Conservation (phyloP, 2,113 vertebrate genomes). For the Phocoena phocoena region DNA sequence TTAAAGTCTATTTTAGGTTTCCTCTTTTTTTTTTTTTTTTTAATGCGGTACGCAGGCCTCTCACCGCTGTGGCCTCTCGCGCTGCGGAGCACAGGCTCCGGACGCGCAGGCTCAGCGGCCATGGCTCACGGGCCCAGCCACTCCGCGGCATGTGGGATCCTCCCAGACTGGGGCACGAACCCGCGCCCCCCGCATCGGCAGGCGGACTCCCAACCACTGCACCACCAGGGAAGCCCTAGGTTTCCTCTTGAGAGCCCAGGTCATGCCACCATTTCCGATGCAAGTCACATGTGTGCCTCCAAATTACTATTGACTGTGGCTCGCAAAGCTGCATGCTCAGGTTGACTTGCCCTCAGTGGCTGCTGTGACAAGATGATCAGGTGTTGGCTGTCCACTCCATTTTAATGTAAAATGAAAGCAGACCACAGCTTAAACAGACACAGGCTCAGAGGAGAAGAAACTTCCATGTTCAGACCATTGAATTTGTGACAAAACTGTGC, state of each 20-base stretch:
- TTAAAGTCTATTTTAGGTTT: background rate
- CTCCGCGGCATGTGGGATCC: no score
- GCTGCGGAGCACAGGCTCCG: no score
- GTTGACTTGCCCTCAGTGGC: background rate
- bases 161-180: no score
- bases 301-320: background rate
- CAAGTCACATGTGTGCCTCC: background rate
- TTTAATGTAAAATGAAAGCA: background rate
- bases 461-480: background rate
- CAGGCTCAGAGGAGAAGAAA: background rate
- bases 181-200: no score
- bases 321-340: background rate
- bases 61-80: no score
- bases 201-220: no score
- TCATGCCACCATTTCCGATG: background rate
- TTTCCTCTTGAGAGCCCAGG: background rate
- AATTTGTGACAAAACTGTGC: background rate
- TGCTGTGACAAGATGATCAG: background rate
- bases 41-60: no score
- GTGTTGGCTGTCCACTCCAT: background rate
- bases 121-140: no score
- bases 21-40: no score
- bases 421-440: background rate
- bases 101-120: no score
- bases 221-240: background rate